Conservation (phyloP, 1,140 invertebrate species). For the Procambarus clarkii region DNA sequence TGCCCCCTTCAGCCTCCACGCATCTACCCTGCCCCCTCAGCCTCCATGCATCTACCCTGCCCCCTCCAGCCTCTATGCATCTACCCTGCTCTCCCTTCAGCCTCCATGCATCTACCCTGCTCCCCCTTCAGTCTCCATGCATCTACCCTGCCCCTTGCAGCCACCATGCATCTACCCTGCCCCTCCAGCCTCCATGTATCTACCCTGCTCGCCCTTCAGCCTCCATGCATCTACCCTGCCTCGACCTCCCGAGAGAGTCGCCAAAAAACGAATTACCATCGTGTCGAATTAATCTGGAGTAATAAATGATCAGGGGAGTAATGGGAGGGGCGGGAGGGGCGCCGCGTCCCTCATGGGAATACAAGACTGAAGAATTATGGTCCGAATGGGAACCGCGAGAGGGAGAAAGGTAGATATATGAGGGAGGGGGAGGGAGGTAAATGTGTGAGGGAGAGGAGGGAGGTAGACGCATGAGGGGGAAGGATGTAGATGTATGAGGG, state of each 20-base stretch:
- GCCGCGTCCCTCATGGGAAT: slow-evolving; percentile 10
- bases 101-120: neutral
- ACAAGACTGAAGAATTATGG: slow-evolving; percentile 34
- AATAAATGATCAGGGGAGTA: slow-evolving; percentile 27
- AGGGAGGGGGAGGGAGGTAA: neutral
- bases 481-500: no score
- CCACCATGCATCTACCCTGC: neutral
- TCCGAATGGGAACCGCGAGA: slow-evolving; percentile 23
- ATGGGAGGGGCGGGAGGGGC: neutral
- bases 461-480: neutral
- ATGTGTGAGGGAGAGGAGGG: neutral
- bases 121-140: neutral
- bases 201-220: no score
- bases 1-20: neutral
- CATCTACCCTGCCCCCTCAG: neutral
- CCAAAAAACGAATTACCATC: slow-evolving; percentile 51
- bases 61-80: no score
- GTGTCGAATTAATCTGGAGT: slow-evolving; percentile 44
- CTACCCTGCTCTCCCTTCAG: neutral
- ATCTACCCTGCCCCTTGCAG: neutral
- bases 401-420: neutral
- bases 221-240: neutral
- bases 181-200: no score
- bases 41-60: neutral
- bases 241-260: slow-evolving; percentile 19